These are phyloP conservation scores for Trachythela sp. DNA, from an alignment of 64 coral and sea anemone species.

Conservation along the genomic window DNA sequence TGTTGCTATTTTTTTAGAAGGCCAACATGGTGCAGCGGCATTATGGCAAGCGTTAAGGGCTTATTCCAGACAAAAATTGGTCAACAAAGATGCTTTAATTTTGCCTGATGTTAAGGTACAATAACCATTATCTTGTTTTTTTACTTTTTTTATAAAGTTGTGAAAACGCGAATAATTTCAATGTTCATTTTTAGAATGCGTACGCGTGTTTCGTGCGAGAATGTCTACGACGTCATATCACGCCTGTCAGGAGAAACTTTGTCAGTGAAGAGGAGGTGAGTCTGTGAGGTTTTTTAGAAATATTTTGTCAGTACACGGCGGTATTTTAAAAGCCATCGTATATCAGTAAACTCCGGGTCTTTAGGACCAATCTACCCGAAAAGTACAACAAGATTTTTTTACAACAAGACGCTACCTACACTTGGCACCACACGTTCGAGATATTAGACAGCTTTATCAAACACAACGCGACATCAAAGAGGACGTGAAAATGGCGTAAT, in stretches of 20 bases:
- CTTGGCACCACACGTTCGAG: no score
- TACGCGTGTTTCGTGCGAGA: conserved; percentile 75
- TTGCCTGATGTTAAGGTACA: conserved; percentile 77
- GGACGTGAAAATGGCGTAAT: no score
- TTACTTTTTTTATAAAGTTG: background rate
- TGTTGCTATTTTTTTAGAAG: background rate
- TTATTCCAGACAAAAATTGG: conserved; percentile 65
- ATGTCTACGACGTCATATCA: conserved; percentile 65
- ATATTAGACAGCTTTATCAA: no score
- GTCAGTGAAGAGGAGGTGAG: conserved; percentile 55
- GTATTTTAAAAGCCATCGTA: no score
- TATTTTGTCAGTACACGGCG: no score
- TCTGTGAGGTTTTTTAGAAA: background rate
- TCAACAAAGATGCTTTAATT: conserved; percentile 70
- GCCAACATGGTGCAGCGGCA: conserved; percentile 57
- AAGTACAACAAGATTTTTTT: no score
- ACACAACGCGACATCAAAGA: no score
- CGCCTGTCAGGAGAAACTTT: conserved; percentile 67
- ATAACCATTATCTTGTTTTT: background rate
- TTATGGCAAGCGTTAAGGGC: conserved; percentile 66
- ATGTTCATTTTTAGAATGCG: conserved; percentile 49
- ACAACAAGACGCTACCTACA: no score
- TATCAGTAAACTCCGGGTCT: no score
- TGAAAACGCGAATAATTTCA: background rate
- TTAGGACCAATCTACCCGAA: no score